Conservation (phyloP, 2,888 invertebrate genomes). For the Timandra comae region DNA sequence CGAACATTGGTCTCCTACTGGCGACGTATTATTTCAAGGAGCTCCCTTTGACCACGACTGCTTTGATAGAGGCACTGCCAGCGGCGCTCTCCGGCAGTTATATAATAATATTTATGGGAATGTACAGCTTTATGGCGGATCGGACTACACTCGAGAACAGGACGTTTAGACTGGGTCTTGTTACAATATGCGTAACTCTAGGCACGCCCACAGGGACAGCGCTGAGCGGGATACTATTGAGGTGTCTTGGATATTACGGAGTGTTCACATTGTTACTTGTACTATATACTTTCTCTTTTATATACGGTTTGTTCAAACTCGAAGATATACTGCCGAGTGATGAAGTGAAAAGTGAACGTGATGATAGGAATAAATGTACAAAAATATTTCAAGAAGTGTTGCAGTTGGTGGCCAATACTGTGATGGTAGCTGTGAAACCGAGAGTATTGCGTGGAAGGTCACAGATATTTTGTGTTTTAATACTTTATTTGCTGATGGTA, state of each 20-base stretch:
- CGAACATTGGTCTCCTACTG: constrained; percentile 70
- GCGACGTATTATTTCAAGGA: constrained; percentile 76
- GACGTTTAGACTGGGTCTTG: constrained; percentile 79
- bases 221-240: constrained; percentile 69
- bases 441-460: constrained; percentile 48
- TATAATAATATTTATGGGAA: constrained; percentile 76
- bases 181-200: constrained; percentile 72
- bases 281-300: constrained; percentile 47
- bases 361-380: constrained; percentile 24
- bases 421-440: constrained; percentile 53
- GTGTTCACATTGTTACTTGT: constrained; percentile 55
- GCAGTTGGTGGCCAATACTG: constrained; percentile 54
- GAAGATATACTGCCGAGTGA: constrained; percentile 44
- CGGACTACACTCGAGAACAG: constrained; percentile 76
- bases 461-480: constrained; percentile 55
- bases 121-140: constrained; percentile 79
- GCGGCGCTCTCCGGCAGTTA: constrained; percentile 79
- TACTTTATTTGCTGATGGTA: constrained; percentile 62
- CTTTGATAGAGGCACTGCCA: constrained; percentile 73
- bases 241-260: constrained; percentile 62
- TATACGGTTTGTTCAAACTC: constrained; percentile 57
- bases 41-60: constrained; percentile 68
- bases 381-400: constrained; percentile 44
- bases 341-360: constrained; percentile 15
- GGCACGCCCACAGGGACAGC: constrained; percentile 72